Base-by-base conservation (phyloP, 1,140 invertebrate species). In the Drosophila fuyamai region DNA sequence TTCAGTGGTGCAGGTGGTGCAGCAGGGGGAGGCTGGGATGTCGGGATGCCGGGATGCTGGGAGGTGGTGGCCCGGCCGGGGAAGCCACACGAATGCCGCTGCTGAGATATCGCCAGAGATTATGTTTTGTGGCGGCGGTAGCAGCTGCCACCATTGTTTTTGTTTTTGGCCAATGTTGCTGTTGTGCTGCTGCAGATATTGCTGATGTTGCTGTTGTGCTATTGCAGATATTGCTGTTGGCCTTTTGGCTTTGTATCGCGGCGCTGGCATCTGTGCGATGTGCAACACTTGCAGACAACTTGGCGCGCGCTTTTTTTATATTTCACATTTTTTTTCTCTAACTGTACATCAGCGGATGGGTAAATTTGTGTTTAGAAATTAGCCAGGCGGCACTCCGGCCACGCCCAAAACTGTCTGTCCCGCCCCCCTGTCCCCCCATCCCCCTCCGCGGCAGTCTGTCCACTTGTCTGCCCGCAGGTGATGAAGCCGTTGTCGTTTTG, bases 201-300 rank as follows among this genome's bases (percentile, higher is more conserved):
- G 23, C 54, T 27, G 68, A 36, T 60, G 48, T 27, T 68, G 65
- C n/a, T 56, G 65, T 32, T 36, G 53, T 47, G 57, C 14, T 59
- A 44, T 18, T 16, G 40, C 23, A 60, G 56, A 13, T 79, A 66
- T 57, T 75, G 60, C 75, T 50, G 73, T 50, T 82, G 79, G 83
- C 79, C 70, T 88, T 76, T 86, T 86, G 82, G 82, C 79, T 88
- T 71, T 88, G 79, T 89, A 88, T 89, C 83, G 63, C 79, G 83
- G 72, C 68, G 63, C 72, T 88, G 76, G 83, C 71, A 86, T 86
- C 83, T 88, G 84, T 74, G 83, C 84, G 80, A 89, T 88, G 84
- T 86, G 83, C 83, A 82, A 86, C 83, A 86, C 83, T 86, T 86
- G 83, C 83, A 88, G 83, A 88, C 83, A 88, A 77, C 79, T 71